Conservation (phyloP, 2,113 vertebrate genomes). For the Psilopsiagon aurifrons region DNA sequence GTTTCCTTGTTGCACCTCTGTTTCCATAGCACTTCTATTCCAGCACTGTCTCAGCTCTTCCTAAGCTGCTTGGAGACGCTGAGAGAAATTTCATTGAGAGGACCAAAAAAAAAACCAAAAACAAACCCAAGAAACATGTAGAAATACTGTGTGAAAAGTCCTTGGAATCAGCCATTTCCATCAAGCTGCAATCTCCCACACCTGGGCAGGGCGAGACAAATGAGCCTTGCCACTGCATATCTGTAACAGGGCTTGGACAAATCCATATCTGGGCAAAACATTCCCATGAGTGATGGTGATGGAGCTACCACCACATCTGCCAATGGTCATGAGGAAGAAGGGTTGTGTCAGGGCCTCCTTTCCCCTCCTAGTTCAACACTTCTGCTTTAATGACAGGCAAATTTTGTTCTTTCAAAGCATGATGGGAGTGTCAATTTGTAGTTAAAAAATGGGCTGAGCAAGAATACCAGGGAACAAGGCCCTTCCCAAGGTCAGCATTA, state of each 20-base stretch:
- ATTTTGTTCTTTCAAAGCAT: not conserved
- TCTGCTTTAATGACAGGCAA: not conserved
- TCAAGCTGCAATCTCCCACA: not conserved
- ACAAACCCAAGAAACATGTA: not conserved
- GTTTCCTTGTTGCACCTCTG: too few relatives aligned
- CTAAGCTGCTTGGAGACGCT: not conserved
- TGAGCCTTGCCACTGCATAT: accelerated
- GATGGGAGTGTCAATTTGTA: not conserved
- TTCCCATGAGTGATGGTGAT: not conserved
- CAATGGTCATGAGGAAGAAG: not conserved
- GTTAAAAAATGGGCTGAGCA: not conserved
- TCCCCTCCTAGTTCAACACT: not conserved
- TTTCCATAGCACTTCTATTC: not conserved
- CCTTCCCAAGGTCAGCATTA: not conserved
- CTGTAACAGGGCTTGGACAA: accelerated
- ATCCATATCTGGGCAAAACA: not conserved
- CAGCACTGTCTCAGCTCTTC: not conserved
- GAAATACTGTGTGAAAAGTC: not conserved
- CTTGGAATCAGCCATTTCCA: not conserved
- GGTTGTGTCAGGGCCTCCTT: not conserved
- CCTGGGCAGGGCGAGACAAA: not conserved
- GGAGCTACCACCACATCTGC: not conserved
- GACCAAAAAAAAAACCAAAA: not conserved
- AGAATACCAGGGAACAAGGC: not conserved
- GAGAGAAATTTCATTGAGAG: not conserved